Evolutionary conservation across 2,888 invertebrate genomes (phyloP).

Genomic region (Chironomus tentans): DNA sequence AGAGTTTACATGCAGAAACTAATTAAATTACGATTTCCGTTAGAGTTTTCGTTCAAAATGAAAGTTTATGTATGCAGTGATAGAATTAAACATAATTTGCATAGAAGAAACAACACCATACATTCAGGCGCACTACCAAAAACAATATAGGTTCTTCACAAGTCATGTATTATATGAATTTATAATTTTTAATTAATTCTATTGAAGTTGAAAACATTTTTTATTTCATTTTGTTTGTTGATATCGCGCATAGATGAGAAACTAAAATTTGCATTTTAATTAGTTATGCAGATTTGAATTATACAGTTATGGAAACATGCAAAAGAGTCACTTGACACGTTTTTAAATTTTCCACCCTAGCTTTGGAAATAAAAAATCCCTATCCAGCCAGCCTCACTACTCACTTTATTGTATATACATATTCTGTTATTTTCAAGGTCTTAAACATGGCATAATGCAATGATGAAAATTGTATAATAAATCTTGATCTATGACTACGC

Average conservation of each 20-base stretch:
- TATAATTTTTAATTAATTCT: too few relatives aligned
- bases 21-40: too few relatives aligned
- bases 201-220: not conserved
- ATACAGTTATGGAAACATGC: too few relatives aligned
- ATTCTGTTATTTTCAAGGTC: not conserved
- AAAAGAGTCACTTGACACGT: too few relatives aligned
- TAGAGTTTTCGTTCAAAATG: too few relatives aligned
- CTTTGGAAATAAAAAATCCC: not conserved
- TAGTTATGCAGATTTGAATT: not conserved
- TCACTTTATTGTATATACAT: not conserved
- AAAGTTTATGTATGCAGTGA: too few relatives aligned
- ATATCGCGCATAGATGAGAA: not conserved
- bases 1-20: too few relatives aligned
- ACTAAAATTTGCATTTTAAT: not conserved
- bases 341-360: too few relatives aligned
- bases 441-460: not conserved
- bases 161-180: too few relatives aligned
- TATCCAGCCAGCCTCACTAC: not conserved
- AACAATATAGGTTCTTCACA: not conserved
- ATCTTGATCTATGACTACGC: not conserved
- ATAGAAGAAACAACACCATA: not conserved
- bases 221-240: not conserved
- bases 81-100: too few relatives aligned
- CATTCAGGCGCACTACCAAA: not conserved
- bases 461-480: not conserved